Evolutionary conservation across 2,113 vertebrate genomes (phyloP).

Genomic region (Amia ocellicauda): DNA sequence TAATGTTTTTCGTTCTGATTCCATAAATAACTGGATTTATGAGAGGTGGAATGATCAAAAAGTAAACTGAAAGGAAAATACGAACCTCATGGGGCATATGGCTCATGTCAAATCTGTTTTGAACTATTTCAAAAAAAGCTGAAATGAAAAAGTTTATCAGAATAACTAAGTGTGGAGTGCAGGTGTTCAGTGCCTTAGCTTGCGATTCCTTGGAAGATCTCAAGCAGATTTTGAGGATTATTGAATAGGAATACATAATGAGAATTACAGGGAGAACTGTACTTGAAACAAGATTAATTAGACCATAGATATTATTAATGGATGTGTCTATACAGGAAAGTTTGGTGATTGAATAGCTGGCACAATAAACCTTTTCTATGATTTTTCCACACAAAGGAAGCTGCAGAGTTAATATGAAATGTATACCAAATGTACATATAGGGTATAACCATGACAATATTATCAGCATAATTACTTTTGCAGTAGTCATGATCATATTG

Average conservation of each 20-base stretch:
- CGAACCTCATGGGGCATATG: constrained; percentile 1
- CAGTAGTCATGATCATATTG: no score
- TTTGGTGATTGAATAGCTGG: constrained; percentile 23
- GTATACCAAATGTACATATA: not conserved
- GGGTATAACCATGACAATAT: no score
- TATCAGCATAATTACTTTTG: no score
- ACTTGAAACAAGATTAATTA: constrained; percentile 2
- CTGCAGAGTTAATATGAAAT: constrained; percentile 5
- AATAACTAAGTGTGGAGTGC: constrained; percentile 2
- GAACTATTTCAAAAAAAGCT: constrained; percentile 13
- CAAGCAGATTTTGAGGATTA: not conserved
- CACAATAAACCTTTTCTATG: constrained; percentile 30
- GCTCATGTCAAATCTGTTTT: constrained; percentile 19
- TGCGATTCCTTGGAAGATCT: not conserved
- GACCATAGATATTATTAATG: constrained; percentile 16
- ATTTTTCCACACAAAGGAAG: constrained; percentile 15
- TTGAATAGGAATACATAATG: constrained; percentile 15
- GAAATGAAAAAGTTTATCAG: constrained; percentile 5
- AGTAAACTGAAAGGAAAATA: constrained; percentile 21
- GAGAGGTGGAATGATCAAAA: constrained; percentile 6
- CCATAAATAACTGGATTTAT: no score
- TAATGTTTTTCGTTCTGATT: no score
- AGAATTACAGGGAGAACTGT: constrained; percentile 3
- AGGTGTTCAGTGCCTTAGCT: not conserved
- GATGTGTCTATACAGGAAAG: constrained; percentile 20